Evolutionary conservation across 2,113 vertebrate genomes (phyloP).

Genomic region (Python bivittatus): DNA sequence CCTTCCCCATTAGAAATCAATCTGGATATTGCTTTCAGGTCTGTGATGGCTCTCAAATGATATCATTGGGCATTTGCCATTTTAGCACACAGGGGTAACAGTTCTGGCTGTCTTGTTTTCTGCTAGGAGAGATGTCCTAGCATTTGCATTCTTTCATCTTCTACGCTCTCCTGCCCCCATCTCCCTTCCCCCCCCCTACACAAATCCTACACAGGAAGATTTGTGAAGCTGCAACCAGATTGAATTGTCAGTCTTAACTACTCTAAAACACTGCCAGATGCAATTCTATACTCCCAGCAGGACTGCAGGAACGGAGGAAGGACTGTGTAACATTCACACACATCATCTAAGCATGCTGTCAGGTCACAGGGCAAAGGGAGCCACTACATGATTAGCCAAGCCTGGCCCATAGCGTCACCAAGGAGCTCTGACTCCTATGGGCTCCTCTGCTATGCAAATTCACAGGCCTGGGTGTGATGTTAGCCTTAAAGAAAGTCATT

Average conservation of each 20-base stretch:
- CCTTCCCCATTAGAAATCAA: constrained; percentile 13
- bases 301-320: constrained; percentile 43
- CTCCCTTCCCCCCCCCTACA: not conserved
- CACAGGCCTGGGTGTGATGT: not conserved
- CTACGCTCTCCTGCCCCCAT: not conserved
- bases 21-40: constrained; percentile 19
- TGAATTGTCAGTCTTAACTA: not conserved
- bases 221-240: constrained; percentile 16
- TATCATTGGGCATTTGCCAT: constrained; percentile 29
- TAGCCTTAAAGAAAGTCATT: not conserved
- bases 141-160: not conserved
- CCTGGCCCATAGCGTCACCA: not conserved
- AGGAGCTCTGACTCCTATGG: constrained; percentile 9
- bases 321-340: constrained; percentile 27
- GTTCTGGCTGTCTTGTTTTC: not conserved
- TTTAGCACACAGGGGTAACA: not conserved
- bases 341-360: constrained; percentile 5
- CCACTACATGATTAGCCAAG: constrained; percentile 31
- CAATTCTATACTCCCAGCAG: constrained; percentile 36
- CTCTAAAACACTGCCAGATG: constrained; percentile 31
- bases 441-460: not conserved
- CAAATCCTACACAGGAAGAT: not conserved
- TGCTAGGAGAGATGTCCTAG: not conserved
- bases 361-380: constrained; percentile 39
- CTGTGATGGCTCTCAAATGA: not conserved